These are phyloP conservation scores for Notolabrus celidotus DNA, from an alignment of 2,797 vertebrate species.

Conservation along the genomic window DNA sequence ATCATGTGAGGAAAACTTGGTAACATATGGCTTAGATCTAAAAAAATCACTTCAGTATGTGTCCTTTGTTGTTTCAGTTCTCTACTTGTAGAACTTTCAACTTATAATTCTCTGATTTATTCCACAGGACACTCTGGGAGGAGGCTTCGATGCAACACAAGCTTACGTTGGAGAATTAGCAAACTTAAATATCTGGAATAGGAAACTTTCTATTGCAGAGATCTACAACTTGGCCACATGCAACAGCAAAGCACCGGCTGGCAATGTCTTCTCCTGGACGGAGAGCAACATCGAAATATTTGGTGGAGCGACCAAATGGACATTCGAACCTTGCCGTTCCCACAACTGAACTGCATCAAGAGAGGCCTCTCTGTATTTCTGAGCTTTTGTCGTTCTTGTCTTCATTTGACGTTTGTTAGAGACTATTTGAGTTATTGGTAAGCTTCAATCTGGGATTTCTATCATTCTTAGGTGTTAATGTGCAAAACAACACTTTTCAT, in stretches of 20 bases:
- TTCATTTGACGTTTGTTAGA: slow-evolving; percentile 81
- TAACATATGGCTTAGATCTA: no score
- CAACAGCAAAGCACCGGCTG: slow-evolving; percentile 89
- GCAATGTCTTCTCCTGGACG: slow-evolving; percentile 95
- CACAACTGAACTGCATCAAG: slow-evolving; percentile 87
- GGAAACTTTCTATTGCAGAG: slow-evolving; percentile 90
- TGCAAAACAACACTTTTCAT: slow-evolving; percentile 79
- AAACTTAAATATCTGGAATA: slow-evolving; percentile 95
- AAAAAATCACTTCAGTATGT: no score
- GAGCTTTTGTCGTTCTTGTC: slow-evolving; percentile 82
- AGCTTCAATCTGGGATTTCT: slow-evolving; percentile 84
- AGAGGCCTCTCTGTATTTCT: slow-evolving; percentile 75
- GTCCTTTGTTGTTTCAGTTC: no score
- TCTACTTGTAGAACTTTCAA: background rate
- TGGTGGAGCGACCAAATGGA: slow-evolving; percentile 95
- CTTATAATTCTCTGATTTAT: slow-evolving; percentile 10
- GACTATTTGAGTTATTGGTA: slow-evolving; percentile 76
- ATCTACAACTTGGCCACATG: slow-evolving; percentile 95
- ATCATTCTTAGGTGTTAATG: slow-evolving; percentile 82
- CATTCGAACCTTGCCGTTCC: slow-evolving; percentile 94
- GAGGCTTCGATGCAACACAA: slow-evolving; percentile 96
- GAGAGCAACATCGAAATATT: slow-evolving; percentile 94
- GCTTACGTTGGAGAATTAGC: slow-evolving; percentile 94
- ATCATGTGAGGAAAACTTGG: no score
- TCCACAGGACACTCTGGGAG: slow-evolving; percentile 92